Conservation (phyloP, 2,113 vertebrate genomes). For the Scatophagus argus region DNA sequence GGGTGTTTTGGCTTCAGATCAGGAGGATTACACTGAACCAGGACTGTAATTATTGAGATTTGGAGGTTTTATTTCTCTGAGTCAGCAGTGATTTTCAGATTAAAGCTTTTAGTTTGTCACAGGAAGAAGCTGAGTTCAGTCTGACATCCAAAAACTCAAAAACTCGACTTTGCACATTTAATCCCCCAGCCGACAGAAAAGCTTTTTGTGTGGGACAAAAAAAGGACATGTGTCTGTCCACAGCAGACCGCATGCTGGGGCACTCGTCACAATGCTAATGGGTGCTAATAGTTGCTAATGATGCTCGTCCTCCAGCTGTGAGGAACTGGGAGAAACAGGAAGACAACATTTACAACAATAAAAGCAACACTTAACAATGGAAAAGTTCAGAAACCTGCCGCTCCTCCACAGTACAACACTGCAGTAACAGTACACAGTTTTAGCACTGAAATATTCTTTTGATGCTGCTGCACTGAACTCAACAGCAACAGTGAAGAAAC, state of each 20-base stretch:
- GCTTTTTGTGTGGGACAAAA: too few relatives aligned
- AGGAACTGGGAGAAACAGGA: not conserved
- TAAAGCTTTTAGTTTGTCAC: not conserved
- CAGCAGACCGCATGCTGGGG: slow-evolving; percentile 18
- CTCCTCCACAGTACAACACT: too few relatives aligned
- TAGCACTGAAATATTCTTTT: too few relatives aligned
- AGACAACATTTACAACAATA: not conserved
- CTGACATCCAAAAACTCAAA: not conserved
- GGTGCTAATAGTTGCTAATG: slow-evolving; percentile 19
- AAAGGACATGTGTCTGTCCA: too few relatives aligned
- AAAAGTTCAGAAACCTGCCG: too few relatives aligned
- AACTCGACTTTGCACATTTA: too few relatives aligned
- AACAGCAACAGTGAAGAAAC: too few relatives aligned
- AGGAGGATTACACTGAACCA: not conserved
- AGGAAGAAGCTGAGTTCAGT: not conserved
- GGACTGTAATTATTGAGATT: slow-evolving; percentile 20
- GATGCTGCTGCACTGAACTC: too few relatives aligned
- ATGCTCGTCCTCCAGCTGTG: slow-evolving; percentile 2
- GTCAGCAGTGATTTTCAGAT: slow-evolving; percentile 12
- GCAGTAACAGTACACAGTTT: too few relatives aligned
- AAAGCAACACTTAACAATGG: too few relatives aligned
- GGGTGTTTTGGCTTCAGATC: slow-evolving; percentile 2
- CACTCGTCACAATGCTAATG: slow-evolving; percentile 3
- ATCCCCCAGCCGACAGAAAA: too few relatives aligned
- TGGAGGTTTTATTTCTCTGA: slow-evolving; percentile 1